These are phyloP conservation scores for Leptinotarsa defecta DNA, from an alignment of 1,140 invertebrate genomes.

Conservation along the genomic window DNA sequence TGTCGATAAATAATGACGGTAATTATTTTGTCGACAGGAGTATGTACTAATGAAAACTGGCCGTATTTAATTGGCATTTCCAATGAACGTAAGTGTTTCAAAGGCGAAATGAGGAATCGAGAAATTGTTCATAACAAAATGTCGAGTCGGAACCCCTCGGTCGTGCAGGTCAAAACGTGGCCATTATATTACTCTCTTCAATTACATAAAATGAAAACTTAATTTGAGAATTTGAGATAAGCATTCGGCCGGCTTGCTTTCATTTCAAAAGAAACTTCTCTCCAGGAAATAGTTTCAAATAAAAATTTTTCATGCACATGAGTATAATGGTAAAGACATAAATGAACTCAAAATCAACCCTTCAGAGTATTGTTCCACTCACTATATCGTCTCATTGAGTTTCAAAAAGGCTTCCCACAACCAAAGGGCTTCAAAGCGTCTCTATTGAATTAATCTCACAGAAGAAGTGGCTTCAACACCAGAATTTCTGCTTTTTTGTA, in stretches of 20 bases:
- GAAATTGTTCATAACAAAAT: constrained; percentile 16
- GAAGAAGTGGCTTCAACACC: no score
- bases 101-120: constrained; percentile 1
- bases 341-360: no score
- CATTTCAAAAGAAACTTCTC: neutral
- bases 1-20: constrained; percentile 1
- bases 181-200: constrained; percentile 22
- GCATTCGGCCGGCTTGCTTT: constrained; percentile 7
- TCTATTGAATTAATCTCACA: no score
- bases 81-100: constrained; percentile 13
- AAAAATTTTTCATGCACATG: neutral
- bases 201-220: constrained; percentile 28
- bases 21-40: constrained; percentile 10
- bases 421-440: no score
- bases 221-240: constrained; percentile 25
- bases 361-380: no score
- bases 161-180: constrained; percentile 36
- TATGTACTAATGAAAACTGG: constrained; percentile 9
- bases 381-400: no score
- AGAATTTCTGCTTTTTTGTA: no score
- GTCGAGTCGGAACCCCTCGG: neutral
- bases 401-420: no score
- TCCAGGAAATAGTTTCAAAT: constrained; percentile 1
- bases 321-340: neutral
- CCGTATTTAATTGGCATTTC: constrained; percentile 3